These are phyloP conservation scores for Poeciliopsis paucimaculata DNA, from an alignment of 2,797 vertebrate species.

Conservation along the genomic window DNA sequence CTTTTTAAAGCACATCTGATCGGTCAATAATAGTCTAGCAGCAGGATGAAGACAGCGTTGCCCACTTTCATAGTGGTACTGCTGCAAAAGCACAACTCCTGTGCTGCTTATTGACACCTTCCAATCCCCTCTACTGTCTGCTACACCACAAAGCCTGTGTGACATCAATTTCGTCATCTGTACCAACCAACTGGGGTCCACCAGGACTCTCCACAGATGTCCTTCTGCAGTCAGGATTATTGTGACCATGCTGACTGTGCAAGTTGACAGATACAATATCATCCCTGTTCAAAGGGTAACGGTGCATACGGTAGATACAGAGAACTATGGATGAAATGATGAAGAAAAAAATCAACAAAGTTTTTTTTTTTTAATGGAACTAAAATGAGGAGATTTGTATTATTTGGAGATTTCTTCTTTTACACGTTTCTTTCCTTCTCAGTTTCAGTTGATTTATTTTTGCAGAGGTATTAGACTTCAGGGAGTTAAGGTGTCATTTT, in stretches of 20 bases:
- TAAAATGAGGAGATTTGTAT: not conserved
- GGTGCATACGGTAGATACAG: not conserved
- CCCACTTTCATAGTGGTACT: not conserved
- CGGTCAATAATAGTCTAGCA: conserved; percentile 17
- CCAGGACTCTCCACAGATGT: not conserved
- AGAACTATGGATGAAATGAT: not conserved
- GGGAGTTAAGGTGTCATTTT: not conserved
- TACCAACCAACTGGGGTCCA: not conserved
- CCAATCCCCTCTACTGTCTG: not conserved
- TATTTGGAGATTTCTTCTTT: not conserved
- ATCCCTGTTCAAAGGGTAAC: not conserved
- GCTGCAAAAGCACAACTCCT: not conserved
- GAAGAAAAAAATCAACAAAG: not conserved
- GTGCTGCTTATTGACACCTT: not conserved
- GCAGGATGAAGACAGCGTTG: not conserved
- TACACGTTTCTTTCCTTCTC: not conserved
- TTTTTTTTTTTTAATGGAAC: not conserved
- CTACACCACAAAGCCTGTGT: conserved; percentile 1
- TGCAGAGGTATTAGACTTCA: not conserved
- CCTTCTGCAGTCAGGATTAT: not conserved
- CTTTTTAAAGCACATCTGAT: conserved; percentile 27
- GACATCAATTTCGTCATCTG: conserved; percentile 3
- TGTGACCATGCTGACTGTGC: not conserved
- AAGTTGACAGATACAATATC: not conserved
- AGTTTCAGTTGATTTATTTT: not conserved